Evolutionary conservation across 2,888 invertebrate genomes (phyloP).

Genomic region (Dugesia japonica): DNA sequence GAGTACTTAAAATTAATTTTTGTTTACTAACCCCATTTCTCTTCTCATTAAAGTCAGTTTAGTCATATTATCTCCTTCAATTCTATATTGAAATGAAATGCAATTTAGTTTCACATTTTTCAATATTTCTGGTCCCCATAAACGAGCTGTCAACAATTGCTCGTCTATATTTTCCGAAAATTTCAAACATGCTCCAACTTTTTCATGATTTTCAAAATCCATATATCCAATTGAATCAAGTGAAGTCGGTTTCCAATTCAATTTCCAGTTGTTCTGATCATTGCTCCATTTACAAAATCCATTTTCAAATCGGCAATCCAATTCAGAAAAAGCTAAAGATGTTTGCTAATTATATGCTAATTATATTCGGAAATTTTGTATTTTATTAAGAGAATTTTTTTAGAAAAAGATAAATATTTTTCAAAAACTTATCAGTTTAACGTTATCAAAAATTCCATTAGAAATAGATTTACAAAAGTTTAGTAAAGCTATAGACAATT

Average conservation of each 20-base stretch:
- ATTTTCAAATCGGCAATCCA: conserved; percentile 27
- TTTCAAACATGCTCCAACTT: neutral
- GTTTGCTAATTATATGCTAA: too few relatives aligned
- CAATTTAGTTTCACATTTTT: neutral
- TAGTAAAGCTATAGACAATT: too few relatives aligned
- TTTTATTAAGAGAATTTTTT: too few relatives aligned
- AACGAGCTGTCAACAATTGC: neutral
- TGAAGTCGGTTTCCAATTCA: neutral
- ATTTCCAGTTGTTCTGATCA: neutral
- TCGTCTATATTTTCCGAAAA: neutral
- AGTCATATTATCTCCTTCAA: neutral
- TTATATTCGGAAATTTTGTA: too few relatives aligned
- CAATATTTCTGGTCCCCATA: neutral
- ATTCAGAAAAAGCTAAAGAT: neutral
- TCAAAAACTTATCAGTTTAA: too few relatives aligned
- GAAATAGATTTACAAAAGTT: too few relatives aligned
- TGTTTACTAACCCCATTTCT: conserved; percentile 20
- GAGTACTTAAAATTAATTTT: too few relatives aligned
- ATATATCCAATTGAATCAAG: neutral
- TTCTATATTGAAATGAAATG: neutral
- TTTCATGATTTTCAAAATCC: neutral
- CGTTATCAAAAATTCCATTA: too few relatives aligned
- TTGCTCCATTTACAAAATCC: conserved; percentile 24
- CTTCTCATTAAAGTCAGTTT: conserved; percentile 2
- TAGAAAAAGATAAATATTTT: too few relatives aligned